Evolutionary conservation across 1,140 invertebrate genomes (phyloP).

Genomic region (Papilio machaon): DNA sequence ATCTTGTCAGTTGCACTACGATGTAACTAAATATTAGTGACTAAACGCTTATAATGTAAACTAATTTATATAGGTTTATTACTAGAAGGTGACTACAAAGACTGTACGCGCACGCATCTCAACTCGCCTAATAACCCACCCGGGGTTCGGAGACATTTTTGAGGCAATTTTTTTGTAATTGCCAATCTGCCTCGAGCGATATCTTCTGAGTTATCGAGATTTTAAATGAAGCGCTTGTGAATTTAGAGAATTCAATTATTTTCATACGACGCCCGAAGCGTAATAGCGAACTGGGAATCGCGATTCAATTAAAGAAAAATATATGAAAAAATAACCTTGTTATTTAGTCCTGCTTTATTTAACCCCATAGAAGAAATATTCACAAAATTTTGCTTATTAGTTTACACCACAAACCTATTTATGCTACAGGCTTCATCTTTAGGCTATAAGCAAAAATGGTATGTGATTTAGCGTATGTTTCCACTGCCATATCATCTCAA

Average conservation of each 20-base stretch:
- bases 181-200: constrained; percentile 53
- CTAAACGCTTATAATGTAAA: not conserved
- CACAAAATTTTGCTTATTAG: not conserved
- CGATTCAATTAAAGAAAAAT: constrained; percentile 38
- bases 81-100: not conserved
- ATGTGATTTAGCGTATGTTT: too few relatives aligned
- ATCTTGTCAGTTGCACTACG: not conserved
- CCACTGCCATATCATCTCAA: too few relatives aligned
- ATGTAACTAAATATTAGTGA: not conserved
- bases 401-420: not conserved
- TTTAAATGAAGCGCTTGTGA: constrained; percentile 48
- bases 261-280: constrained; percentile 40
- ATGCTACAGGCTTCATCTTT: too few relatives aligned
- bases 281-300: not conserved
- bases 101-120: constrained; percentile 25
- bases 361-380: not conserved
- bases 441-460: too few relatives aligned
- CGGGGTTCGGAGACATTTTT: constrained; percentile 33
- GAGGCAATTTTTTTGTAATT: constrained; percentile 55
- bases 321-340: constrained; percentile 17
- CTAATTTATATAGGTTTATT: constrained; percentile 6
- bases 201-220: constrained; percentile 40
- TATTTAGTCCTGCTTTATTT: not conserved
- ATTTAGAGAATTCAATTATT: constrained; percentile 53
- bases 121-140: constrained; percentile 34